Evolutionary conservation across 35 echinoderm and acorn worm species (phyloP).

Genomic region (Apostichopus japonicus): DNA sequence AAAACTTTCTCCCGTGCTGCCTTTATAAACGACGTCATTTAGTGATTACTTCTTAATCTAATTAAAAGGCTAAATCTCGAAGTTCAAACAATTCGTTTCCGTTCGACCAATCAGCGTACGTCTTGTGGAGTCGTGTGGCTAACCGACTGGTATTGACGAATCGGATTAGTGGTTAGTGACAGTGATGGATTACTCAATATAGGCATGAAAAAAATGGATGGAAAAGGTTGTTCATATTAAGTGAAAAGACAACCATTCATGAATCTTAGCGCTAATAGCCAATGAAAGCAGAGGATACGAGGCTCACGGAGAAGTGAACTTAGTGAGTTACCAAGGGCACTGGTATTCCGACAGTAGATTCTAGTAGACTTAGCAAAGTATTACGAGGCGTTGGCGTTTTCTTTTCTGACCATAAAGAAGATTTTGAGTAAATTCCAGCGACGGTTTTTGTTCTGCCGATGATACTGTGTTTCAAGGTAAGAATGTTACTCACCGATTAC

Average conservation of each 20-base stretch:
- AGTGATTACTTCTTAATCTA: slow-evolving; percentile 34
- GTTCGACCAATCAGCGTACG: background rate
- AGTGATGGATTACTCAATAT: slow-evolving; percentile 22
- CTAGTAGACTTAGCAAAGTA: background rate
- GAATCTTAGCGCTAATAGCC: slow-evolving; percentile 6
- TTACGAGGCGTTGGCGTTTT: background rate
- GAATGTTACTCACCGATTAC: background rate
- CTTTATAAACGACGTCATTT: slow-evolving; percentile 27
- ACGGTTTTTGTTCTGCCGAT: background rate
- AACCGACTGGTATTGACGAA: slow-evolving; percentile 29
- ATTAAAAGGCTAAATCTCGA: slow-evolving; percentile 24
- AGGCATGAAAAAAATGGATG: background rate
- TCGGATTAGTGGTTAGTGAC: slow-evolving; percentile 38
- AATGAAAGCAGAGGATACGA: slow-evolving; percentile 1
- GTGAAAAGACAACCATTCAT: background rate
- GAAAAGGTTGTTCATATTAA: background rate
- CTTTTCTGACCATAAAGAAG: background rate
- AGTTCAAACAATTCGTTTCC: background rate
- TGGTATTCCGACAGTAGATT: background rate
- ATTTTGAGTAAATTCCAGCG: background rate
- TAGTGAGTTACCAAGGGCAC: background rate
- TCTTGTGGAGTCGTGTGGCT: background rate
- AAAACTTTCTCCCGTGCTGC: background rate
- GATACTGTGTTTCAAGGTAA: slow-evolving; percentile 25
- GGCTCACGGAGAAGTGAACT: background rate